Evolutionary conservation across 2,888 invertebrate species (phyloP).

Genomic region (Herminia tarsipennalis): DNA sequence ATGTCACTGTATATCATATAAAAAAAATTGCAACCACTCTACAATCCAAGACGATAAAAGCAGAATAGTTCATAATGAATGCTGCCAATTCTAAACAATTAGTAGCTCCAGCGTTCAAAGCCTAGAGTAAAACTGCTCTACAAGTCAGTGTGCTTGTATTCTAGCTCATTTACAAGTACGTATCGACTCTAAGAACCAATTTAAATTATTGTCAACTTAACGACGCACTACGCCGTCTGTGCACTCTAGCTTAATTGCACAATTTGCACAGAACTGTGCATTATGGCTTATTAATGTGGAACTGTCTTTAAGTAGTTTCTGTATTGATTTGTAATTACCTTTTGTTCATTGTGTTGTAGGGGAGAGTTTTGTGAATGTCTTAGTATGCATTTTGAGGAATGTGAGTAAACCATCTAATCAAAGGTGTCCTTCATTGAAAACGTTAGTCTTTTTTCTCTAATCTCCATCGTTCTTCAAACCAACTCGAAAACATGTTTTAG

Average conservation of each 20-base stretch:
- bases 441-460: too few species aligned
- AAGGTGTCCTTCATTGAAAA: too few species aligned
- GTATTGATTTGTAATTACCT: conserved; percentile 38
- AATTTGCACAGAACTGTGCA: conserved; percentile 42
- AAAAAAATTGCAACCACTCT: too few species aligned
- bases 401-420: too few species aligned
- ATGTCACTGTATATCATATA: too few species aligned
- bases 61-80: neutral
- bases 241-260: conserved; percentile 44
- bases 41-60: too few species aligned
- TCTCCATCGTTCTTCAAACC: too few species aligned
- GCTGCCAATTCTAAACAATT: conserved; percentile 6
- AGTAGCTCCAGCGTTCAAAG: conserved; percentile 22
- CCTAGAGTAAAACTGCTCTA: conserved; percentile 41
- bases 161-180: conserved; percentile 43
- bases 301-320: conserved; percentile 32
- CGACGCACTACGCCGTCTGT: conserved; percentile 37
- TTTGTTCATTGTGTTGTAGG: conserved; percentile 10
- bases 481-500: too few species aligned
- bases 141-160: conserved; percentile 40
- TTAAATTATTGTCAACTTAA: conserved; percentile 58
- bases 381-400: too few species aligned
- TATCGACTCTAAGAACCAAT: conserved; percentile 49
- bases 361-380: neutral
- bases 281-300: conserved; percentile 40